These are phyloP conservation scores for Microtus richardsoni DNA, from an alignment of 2,113 vertebrate species.

Conservation along the genomic window DNA sequence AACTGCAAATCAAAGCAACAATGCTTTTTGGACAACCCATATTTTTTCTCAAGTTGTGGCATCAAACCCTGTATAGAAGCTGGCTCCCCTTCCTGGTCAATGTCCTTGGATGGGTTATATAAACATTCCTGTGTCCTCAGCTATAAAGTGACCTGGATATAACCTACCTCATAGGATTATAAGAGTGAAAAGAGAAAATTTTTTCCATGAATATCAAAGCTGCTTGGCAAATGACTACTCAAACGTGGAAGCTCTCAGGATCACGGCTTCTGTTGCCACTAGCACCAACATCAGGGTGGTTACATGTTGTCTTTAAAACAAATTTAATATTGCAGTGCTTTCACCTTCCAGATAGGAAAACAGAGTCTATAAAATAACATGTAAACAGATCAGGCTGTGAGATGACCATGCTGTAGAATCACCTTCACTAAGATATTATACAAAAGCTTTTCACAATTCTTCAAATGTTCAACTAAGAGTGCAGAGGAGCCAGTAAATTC, in stretches of 20 bases:
- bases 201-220: not conserved
- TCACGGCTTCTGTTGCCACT: rapidly evolving
- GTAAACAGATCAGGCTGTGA: not conserved
- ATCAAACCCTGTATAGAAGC: not conserved
- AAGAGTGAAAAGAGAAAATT: not conserved
- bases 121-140: not conserved
- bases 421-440: not conserved
- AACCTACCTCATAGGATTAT: not conserved
- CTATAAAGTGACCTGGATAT: not conserved
- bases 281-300: not conserved
- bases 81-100: not conserved
- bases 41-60: not conserved
- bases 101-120: not conserved
- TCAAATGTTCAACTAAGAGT: not conserved
- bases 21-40: not conserved
- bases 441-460: not conserved
- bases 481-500: not conserved
- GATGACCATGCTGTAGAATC: not conserved
- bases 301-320: not conserved
- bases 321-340: not conserved
- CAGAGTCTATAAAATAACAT: not conserved
- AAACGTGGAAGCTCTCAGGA: rapidly evolving
- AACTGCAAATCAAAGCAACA: not conserved
- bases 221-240: not conserved
- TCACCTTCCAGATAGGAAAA: not conserved